Conservation (phyloP, 2,113 vertebrate genomes). For the Machaerirhynchus nigripectus region DNA sequence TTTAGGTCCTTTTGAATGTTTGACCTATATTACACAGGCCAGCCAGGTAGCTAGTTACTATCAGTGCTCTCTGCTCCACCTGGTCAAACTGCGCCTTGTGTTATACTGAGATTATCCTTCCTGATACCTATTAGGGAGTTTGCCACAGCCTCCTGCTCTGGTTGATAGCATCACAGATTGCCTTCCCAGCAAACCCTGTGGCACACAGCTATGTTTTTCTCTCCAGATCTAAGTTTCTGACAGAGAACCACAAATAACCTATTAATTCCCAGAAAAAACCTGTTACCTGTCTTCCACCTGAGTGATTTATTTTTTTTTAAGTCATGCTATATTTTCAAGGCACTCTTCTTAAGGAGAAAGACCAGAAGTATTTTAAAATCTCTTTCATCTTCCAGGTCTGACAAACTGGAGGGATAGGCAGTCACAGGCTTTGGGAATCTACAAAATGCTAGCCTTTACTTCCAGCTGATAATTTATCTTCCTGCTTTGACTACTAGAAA, state of each 20-base stretch:
- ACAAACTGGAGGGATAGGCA: background rate
- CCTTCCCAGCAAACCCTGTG: background rate
- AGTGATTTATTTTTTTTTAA: background rate
- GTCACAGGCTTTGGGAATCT: background rate
- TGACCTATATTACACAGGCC: background rate
- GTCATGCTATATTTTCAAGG: background rate
- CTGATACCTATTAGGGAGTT: background rate
- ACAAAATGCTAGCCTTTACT: background rate
- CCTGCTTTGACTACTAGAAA: background rate
- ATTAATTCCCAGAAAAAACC: background rate
- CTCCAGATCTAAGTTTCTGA: background rate
- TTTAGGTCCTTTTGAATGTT: background rate
- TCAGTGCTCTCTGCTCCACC: background rate
- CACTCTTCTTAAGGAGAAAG: background rate
- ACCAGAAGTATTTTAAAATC: background rate
- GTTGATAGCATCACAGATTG: background rate
- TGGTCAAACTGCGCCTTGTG: background rate
- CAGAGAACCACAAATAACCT: background rate
- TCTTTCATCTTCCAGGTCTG: background rate
- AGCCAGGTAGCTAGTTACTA: background rate
- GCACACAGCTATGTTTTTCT: background rate
- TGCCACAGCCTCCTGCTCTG: background rate
- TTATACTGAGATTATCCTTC: background rate
- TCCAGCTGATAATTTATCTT: background rate
- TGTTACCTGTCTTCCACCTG: background rate